These are phyloP conservation scores for Sialia sialis DNA, from an alignment of 2,113 vertebrate species.

Conservation along the genomic window DNA sequence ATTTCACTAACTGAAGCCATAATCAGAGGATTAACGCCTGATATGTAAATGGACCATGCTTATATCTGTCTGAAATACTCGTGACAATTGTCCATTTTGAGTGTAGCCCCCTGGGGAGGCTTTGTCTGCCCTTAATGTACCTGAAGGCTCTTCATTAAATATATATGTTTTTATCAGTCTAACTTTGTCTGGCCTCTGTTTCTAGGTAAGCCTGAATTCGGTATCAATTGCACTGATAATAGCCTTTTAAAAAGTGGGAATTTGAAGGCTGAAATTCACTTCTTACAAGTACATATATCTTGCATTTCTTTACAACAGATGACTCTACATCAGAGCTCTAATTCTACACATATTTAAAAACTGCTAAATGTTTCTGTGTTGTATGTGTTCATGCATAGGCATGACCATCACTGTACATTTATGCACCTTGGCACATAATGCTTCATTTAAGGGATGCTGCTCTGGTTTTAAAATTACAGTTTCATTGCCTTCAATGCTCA, in stretches of 20 bases:
- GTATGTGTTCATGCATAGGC: fast-evolving
- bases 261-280: background rate
- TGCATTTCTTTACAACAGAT: background rate
- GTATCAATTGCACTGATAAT: background rate
- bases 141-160: background rate
- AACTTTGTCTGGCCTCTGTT: background rate
- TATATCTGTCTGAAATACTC: background rate
- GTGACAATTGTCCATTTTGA: background rate
- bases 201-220: background rate
- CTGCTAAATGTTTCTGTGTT: background rate
- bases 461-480: background rate
- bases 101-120: background rate
- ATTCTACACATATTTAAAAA: background rate
- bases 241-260: background rate
- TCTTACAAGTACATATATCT: background rate
- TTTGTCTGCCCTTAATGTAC: background rate
- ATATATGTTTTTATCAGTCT: too few species aligned
- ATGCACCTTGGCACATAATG: background rate
- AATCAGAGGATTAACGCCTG: background rate
- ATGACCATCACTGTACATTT: background rate
- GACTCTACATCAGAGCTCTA: background rate
- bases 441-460: background rate
- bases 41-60: background rate
- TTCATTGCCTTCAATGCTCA: background rate
- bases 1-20: background rate